A percentile compares a stretch with the other conserved stretches of the same genome.
Conservation (phyloP, 1,140 invertebrate species). For the Drosophila lowei region DNA sequence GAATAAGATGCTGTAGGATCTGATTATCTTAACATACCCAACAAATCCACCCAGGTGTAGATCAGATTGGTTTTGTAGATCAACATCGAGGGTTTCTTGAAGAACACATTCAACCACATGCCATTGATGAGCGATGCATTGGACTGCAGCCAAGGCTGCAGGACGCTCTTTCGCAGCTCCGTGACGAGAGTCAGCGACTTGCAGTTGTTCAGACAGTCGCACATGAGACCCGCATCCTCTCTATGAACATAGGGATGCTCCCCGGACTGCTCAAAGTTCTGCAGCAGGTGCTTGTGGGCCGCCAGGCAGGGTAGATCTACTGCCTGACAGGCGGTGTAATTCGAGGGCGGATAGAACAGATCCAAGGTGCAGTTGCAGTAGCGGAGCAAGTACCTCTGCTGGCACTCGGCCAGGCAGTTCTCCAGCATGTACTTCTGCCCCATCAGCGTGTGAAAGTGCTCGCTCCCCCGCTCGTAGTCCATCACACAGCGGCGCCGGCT, state of each 20-base stretch:
- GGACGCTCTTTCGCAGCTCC: constrained; percentile 44
- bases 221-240: constrained; percentile 46
- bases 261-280: constrained; percentile 45
- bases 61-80: constrained; percentile 65
- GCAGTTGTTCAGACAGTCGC: constrained; percentile 72
- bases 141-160: constrained; percentile 5
- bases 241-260: constrained; percentile 48
- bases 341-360: constrained; percentile 68
- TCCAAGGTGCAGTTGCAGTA: constrained; percentile 77
- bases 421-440: constrained; percentile 69
- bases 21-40: constrained; percentile 41
- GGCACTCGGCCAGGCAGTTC: constrained; percentile 70
- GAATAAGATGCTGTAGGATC: neutral
- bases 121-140: constrained; percentile 3
- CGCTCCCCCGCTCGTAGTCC: constrained; percentile 49
- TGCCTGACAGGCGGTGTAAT: constrained; percentile 47
- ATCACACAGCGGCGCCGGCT: constrained; percentile 46
- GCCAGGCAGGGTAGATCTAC: constrained; percentile 67
- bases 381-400: constrained; percentile 55
- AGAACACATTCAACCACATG: constrained; percentile 50
- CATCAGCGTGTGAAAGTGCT: constrained; percentile 51
- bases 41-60: constrained; percentile 73
- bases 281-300: constrained; percentile 45
- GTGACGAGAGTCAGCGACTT: constrained; percentile 55
- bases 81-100: constrained; percentile 43